A percentile compares a stretch with the other conserved stretches of the same genome.
These are phyloP conservation scores for Darevskia nairensis DNA, from an alignment of 2,797 vertebrate genomes.

Conservation along the genomic window DNA sequence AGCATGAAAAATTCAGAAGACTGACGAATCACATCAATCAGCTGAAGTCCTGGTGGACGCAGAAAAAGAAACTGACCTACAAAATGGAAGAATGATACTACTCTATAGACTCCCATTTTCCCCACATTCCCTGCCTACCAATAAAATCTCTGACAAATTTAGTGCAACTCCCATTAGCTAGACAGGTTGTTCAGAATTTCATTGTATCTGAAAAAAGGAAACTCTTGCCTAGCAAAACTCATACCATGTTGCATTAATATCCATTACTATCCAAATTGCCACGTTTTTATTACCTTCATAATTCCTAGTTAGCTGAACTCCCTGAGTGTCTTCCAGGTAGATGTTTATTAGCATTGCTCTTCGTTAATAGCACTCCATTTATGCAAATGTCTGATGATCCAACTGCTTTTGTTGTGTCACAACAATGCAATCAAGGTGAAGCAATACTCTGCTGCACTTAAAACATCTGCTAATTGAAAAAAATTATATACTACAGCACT, in stretches of 20 bases:
- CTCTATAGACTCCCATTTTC: constrained; percentile 33
- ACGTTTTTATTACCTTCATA: neutral
- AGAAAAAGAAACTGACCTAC: constrained; percentile 45
- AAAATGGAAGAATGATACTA: constrained; percentile 50
- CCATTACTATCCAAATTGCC: neutral
- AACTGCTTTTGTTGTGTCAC: neutral
- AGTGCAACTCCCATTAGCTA: neutral
- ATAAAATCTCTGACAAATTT: neutral
- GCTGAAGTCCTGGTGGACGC: constrained; percentile 35
- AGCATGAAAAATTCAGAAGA: constrained; percentile 59
- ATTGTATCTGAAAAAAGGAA: neutral
- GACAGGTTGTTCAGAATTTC: neutral
- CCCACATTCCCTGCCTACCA: neutral
- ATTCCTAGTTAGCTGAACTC: constrained; percentile 11
- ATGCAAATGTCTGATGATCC: neutral
- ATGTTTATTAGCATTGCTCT: neutral
- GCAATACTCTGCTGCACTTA: neutral
- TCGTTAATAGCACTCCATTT: neutral
- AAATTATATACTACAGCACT: neutral
- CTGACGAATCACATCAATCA: constrained; percentile 52
- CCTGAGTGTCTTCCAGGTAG: neutral
- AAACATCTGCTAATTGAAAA: neutral
- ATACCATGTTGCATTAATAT: neutral
- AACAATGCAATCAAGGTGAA: neutral
- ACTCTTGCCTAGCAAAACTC: neutral